A percentile compares a stretch with the other conserved stretches of the same genome.
phyloP scores from a whole-genome alignment of 2,797 vertebrate genomes.

The Microchirus variegatus region DNA sequence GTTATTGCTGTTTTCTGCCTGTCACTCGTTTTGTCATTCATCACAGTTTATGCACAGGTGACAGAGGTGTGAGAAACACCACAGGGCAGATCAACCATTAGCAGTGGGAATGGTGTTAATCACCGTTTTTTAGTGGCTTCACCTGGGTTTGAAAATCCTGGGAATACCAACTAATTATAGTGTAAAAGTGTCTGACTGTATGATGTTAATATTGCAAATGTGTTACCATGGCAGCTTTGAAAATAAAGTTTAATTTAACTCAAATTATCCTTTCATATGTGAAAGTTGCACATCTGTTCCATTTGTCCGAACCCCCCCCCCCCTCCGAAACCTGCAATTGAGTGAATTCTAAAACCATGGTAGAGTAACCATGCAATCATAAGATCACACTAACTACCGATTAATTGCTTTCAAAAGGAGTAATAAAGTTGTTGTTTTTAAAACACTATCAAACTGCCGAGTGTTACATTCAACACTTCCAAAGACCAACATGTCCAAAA shows the following conservation, averaged over 20 bases:
- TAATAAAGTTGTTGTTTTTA: conserved; percentile 4
- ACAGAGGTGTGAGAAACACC: too few relatives aligned
- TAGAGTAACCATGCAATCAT: background rate
- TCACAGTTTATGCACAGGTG: too few relatives aligned
- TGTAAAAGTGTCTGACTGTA: too few relatives aligned
- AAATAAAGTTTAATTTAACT: background rate
- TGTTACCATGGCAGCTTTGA: too few relatives aligned
- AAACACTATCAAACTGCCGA: conserved; percentile 10
- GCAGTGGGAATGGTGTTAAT: too few relatives aligned
- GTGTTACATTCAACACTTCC: conserved; percentile 59
- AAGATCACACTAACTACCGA: background rate
- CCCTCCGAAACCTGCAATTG: background rate
- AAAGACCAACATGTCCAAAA: conserved; percentile 60
- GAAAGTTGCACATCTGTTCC: background rate
- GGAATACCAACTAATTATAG: too few relatives aligned
- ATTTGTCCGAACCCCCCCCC: background rate
- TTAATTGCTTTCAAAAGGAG: conserved; percentile 5
- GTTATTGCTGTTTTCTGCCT: too few relatives aligned
- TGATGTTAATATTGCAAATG: too few relatives aligned
- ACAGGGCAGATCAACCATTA: too few relatives aligned
- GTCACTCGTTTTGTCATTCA: too few relatives aligned
- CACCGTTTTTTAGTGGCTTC: too few relatives aligned
- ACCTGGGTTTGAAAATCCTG: too few relatives aligned
- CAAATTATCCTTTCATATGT: background rate
- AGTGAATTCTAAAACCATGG: background rate